Conservation (phyloP, 2,888 invertebrate genomes). For the Pelosia muscerda region DNA sequence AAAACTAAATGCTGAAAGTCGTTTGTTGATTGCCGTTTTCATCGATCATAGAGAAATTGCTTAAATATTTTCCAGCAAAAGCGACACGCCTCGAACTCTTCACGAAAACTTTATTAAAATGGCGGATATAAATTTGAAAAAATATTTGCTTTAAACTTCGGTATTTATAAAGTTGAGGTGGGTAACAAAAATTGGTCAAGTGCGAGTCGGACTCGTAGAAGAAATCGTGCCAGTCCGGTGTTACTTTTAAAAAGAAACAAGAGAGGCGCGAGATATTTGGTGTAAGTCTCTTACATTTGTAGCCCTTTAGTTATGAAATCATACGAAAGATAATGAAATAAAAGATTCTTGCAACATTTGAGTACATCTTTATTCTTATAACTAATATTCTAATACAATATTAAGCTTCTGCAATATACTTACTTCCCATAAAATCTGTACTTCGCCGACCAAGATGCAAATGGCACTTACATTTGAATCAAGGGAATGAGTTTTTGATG, state of each 20-base stretch:
- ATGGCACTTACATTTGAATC: conserved; percentile 10
- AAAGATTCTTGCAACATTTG: too few relatives aligned
- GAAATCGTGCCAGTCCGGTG: too few relatives aligned
- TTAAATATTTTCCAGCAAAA: conserved; percentile 43
- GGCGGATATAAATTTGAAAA: conserved; percentile 33
- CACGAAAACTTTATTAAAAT: conserved; percentile 42
- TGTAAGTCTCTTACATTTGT: too few relatives aligned
- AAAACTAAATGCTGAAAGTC: conserved; percentile 13
- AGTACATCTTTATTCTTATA: too few relatives aligned
- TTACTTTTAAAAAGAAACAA: too few relatives aligned
- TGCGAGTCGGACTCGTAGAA: too few relatives aligned
- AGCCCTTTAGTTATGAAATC: too few relatives aligned
- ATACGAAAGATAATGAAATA: too few relatives aligned
- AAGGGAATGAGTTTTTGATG: conserved; percentile 1
- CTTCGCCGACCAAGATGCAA: not conserved
- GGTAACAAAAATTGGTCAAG: not conserved
- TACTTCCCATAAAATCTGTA: not conserved
- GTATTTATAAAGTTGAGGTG: conserved; percentile 26
- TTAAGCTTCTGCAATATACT: not conserved
- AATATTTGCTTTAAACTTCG: conserved; percentile 30
- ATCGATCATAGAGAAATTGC: conserved; percentile 29
- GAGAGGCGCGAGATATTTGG: too few relatives aligned
- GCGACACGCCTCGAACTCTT: conserved; percentile 39
- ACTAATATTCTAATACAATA: too few relatives aligned
- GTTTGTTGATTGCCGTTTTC: conserved; percentile 14